A percentile compares a stretch with the other conserved stretches of the same genome.
Evolutionary conservation across 2,797 vertebrate species (phyloP).

Genomic region (Pristis pectinata): DNA sequence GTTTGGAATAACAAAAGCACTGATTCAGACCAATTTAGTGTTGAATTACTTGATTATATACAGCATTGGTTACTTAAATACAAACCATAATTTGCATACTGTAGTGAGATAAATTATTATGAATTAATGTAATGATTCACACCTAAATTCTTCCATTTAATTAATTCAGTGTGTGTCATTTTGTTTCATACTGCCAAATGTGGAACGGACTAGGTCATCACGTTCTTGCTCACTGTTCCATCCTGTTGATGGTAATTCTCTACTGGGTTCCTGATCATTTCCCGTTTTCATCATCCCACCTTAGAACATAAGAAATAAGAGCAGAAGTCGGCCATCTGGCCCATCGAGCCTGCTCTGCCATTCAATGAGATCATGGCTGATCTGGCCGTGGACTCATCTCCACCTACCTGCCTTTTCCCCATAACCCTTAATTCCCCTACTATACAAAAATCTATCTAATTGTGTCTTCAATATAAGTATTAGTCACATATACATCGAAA

Average conservation of each 20-base stretch:
- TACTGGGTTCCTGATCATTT: not conserved
- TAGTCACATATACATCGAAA: no score
- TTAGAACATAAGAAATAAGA: no score
- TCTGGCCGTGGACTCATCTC: no score
- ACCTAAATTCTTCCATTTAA: not conserved
- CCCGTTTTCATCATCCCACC: not conserved
- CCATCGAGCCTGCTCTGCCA: no score
- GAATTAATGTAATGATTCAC: not conserved
- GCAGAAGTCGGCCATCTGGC: no score
- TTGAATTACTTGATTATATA: not conserved
- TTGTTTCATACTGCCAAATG: not conserved
- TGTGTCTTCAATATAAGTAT: no score
- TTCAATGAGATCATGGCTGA: no score
- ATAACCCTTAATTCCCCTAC: no score
- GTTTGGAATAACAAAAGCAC: no score
- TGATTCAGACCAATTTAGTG: not conserved
- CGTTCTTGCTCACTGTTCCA: not conserved
- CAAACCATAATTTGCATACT: not conserved
- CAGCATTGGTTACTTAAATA: not conserved
- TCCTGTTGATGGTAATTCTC: not conserved
- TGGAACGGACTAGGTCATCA: not conserved
- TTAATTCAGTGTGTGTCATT: not conserved
- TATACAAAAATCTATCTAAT: no score
- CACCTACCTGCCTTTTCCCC: no score
- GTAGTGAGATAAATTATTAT: not conserved